A percentile compares a stretch with the other conserved stretches of the same genome.
phyloP scores from a whole-genome alignment of 2,113 vertebrate species.

The Ictalurus punctatus region DNA sequence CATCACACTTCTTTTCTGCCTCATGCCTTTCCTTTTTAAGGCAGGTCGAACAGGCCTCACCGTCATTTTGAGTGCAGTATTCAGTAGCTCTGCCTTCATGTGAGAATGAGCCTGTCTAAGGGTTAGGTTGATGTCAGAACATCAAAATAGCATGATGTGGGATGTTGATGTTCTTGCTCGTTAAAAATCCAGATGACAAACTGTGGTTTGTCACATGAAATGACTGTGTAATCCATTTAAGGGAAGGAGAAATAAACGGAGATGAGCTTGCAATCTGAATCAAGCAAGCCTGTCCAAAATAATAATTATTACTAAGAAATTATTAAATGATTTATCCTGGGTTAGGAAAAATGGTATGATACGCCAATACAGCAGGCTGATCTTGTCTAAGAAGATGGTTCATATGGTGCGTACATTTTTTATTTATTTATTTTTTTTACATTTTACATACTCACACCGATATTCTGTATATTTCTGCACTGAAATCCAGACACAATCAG shows the following conservation, averaged over 20 bases:
- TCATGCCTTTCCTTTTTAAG: constrained; percentile 86
- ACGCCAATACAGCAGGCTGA: background rate
- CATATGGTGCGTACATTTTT: background rate
- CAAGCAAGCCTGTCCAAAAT: background rate
- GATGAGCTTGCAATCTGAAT: background rate
- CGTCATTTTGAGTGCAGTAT: background rate
- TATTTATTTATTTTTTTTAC: background rate
- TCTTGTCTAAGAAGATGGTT: background rate
- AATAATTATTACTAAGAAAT: background rate
- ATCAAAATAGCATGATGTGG: constrained; percentile 38
- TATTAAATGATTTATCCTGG: background rate
- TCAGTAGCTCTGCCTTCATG: constrained; percentile 46
- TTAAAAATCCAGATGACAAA: constrained; percentile 16
- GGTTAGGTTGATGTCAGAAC: constrained; percentile 43
- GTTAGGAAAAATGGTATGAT: background rate
- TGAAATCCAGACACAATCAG: background rate
- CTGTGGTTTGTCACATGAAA: background rate
- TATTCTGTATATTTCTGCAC: background rate
- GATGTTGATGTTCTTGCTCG: background rate
- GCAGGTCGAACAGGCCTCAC: constrained; percentile 58
- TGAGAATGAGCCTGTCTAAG: constrained; percentile 42
- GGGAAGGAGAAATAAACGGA: background rate
- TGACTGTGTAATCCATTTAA: constrained; percentile 5
- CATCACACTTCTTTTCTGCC: constrained; percentile 43
- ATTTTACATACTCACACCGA: background rate